Conservation (phyloP, 2,888 invertebrate genomes). For the Nasonia oneida region DNA sequence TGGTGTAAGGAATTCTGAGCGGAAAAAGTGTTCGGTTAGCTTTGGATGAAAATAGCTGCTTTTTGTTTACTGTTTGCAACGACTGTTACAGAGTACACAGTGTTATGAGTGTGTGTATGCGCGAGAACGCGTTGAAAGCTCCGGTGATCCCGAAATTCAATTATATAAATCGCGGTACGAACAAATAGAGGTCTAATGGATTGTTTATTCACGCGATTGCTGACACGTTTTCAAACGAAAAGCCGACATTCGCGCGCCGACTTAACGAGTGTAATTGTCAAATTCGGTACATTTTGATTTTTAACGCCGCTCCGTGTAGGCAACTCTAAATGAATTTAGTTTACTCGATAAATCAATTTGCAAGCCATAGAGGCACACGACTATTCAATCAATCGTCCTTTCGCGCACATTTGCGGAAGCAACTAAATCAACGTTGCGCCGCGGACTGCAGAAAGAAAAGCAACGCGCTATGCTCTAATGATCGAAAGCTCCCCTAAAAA, state of each 20-base stretch:
- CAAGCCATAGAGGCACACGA: background rate
- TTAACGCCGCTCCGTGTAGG: background rate
- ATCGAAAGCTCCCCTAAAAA: background rate
- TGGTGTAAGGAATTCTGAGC: background rate
- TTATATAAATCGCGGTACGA: background rate
- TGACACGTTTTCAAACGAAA: background rate
- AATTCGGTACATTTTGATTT: background rate
- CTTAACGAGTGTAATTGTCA: conserved; percentile 16
- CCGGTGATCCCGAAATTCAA: background rate
- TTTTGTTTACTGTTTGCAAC: no score
- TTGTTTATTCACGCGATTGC: conserved; percentile 12
- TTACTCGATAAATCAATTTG: background rate
- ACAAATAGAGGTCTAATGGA: background rate
- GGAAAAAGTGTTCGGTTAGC: background rate
- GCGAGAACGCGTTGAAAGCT: background rate
- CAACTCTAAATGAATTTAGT: background rate
- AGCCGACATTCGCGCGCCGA: background rate
- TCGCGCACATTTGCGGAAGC: background rate
- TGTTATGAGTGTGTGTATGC: background rate
- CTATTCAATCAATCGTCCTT: background rate
- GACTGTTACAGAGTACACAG: no score
- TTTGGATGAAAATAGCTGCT: no score
- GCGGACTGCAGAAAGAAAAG: background rate
- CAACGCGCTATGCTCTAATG: background rate
- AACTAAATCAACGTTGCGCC: background rate